phyloP scores from a whole-genome alignment of 30 jellyfish, hydroid and myxozoan genomes.

The Sanderia malayensis region DNA sequence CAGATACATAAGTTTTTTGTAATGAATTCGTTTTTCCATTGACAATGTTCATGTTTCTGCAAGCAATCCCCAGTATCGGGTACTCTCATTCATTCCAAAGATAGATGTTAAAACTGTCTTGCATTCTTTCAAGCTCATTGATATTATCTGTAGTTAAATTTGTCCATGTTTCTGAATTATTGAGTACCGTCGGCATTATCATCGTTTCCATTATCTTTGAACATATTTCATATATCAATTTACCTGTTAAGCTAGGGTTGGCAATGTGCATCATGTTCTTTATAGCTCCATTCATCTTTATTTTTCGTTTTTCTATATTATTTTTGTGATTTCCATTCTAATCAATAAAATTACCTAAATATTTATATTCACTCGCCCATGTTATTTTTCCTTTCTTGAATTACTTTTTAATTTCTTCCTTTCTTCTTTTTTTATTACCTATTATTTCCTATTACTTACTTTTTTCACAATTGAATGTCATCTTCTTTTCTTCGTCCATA shows the following conservation, averaged over 20 bases:
- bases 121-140: background rate
- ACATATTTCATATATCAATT: too few relatives aligned
- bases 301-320: too few relatives aligned
- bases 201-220: too few relatives aligned
- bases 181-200: too few relatives aligned
- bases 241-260: too few relatives aligned
- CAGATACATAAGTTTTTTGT: too few relatives aligned
- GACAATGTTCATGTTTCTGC: constrained; percentile 10
- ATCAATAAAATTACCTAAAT: background rate
- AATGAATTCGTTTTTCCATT: too few relatives aligned
- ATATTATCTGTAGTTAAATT: too few relatives aligned
- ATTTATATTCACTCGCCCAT: background rate
- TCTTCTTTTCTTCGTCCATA: background rate
- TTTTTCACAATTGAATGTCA: background rate
- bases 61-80: constrained; percentile 4
- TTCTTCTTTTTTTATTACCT: background rate
- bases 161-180: too few relatives aligned
- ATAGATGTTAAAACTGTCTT: background rate
- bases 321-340: background rate
- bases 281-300: too few relatives aligned
- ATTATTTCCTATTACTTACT: background rate
- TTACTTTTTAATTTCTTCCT: too few relatives aligned
- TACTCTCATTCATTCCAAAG: background rate
- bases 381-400: background rate
- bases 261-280: too few relatives aligned